A percentile compares a stretch with the other conserved stretches of the same genome.
phyloP scores from a whole-genome alignment of 2,888 invertebrate species.

The Chymomyza amoena region DNA sequence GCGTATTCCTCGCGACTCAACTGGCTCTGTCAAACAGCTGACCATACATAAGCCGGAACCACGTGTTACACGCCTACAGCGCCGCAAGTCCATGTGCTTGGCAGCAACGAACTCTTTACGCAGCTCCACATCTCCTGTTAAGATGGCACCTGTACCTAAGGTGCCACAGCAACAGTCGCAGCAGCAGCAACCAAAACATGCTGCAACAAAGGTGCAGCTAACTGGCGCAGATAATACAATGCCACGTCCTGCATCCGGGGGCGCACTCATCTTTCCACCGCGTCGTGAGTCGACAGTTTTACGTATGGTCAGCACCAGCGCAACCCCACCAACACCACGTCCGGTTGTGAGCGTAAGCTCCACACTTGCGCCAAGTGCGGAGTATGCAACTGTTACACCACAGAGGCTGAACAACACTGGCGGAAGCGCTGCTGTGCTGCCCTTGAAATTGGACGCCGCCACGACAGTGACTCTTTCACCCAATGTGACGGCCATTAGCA shows the following conservation, averaged over 20 bases:
- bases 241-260: too few relatives aligned
- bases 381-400: not conserved
- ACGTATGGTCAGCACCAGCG: not conserved
- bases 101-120: slow-evolving; percentile 31
- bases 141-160: slow-evolving; percentile 51
- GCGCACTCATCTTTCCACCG: not conserved
- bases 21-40: slow-evolving; percentile 19
- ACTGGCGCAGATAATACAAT: not conserved
- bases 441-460: not conserved
- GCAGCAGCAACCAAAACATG: not conserved
- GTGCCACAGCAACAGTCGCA: not conserved
- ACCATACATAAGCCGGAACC: slow-evolving; percentile 41
- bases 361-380: not conserved
- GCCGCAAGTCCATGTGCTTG: slow-evolving; percentile 46
- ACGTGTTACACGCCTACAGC: slow-evolving; percentile 55
- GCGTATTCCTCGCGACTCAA: slow-evolving; percentile 6
- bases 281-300: not conserved
- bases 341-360: not conserved
- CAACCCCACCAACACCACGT: not conserved
- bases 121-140: slow-evolving; percentile 51
- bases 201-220: not conserved
- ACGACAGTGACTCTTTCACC: not conserved
- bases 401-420: not conserved
- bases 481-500: not conserved
- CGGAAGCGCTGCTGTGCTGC: not conserved